Base-by-base conservation (phyloP, 2,888 invertebrate genomes). In the Anthrax anthrax region DNA sequence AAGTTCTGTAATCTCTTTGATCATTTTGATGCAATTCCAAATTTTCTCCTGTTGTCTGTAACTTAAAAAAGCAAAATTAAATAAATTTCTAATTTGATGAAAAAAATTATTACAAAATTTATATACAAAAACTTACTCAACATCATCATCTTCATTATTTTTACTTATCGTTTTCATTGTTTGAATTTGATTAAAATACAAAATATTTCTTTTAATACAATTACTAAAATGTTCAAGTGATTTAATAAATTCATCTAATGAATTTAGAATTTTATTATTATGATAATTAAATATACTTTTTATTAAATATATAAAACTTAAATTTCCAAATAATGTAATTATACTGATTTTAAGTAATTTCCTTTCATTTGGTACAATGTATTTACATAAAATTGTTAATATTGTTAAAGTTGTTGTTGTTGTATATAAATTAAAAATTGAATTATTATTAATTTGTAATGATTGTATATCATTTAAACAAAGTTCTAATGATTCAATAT, bases 11-110 rank as follows among this genome's bases (percentile, higher is more conserved):
- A 64, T 64, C 47, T 64, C 63, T 46, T 66, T 67, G 1, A 64
- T 61, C 2, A 64, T 60, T 14, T 63, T 63, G 18, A 67, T 67
- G 45, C 67, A 66, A 50, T 65, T 65, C 65, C 65, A 66, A 14
- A 63, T 64, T 6, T 63, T 58, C 44, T 66, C 65, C 16, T 61
- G 61, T 51, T 65, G 64, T 2, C 62, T 57, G 2, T 60, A 63
- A 56, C 65, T 65, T 42, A 4, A 48, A 49, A 14, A 9, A 43
- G 12, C 23, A 14, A 32, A 23, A 41, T 43, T 39, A 37, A 39
- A 2, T 39, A 18, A 39, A 17, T 17, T 43, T 34, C 10, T 4
- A 34, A 8, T 34, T 34, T 14, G 10, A 34, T 34, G 4, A 34
- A 34, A 34, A 34, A 34, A 34, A 34, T 9, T 9, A 12, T 9